Evolutionary conservation across 2,888 invertebrate genomes (phyloP), one percentile per base, ranked within the genome.

Genomic region (Tigriopus californicus): DNA sequence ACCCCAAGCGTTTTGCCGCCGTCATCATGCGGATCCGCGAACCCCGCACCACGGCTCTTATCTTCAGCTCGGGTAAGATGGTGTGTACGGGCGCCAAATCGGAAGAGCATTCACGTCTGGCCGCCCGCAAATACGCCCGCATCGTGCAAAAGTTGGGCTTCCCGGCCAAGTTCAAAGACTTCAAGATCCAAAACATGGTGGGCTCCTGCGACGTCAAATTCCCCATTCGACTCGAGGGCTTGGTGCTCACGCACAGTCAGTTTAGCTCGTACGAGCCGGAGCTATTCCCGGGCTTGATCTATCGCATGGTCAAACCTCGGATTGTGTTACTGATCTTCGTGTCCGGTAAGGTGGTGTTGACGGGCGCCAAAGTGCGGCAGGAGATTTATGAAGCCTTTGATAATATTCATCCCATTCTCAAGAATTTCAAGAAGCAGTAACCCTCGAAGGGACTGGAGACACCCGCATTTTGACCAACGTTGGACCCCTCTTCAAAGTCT

Each of bases 1-100:
- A 98, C 72, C 97, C 97, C 10, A 97, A 97, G 73, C 83, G 97
- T 68, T 98, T 98, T 76, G 94, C 95, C 56, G 97, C 97, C 44
- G 95, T 98, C 3, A 97, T 98, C 60, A 98, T 98, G 97, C 72
- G 82, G 67, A 82, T 83, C 65, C 78, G 95, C 68, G 95, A 86
- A 55, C 79, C 79, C 0, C 67, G 78, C 58, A 97, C 85, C 1
- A 86, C 85, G 1, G 85, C 85, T 15, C 73, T 87, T 5, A 86
- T 86, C 61, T 86, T 63, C 58, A 83, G 82, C 64, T 84, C 84
- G 11, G 85, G 86, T 1, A 87, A 86, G 74, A 86, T 86, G 85
- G 86, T 86, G 5, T 86, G 85, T 68, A 86, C 86, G 1, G 86
- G 86, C 42, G 85, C 86, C 0, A 86, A 85, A 72, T 84, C 83